These are phyloP conservation scores for Neosilurus mollespiculum DNA, from an alignment of 2,797 vertebrate genomes.

Conservation along the genomic window DNA sequence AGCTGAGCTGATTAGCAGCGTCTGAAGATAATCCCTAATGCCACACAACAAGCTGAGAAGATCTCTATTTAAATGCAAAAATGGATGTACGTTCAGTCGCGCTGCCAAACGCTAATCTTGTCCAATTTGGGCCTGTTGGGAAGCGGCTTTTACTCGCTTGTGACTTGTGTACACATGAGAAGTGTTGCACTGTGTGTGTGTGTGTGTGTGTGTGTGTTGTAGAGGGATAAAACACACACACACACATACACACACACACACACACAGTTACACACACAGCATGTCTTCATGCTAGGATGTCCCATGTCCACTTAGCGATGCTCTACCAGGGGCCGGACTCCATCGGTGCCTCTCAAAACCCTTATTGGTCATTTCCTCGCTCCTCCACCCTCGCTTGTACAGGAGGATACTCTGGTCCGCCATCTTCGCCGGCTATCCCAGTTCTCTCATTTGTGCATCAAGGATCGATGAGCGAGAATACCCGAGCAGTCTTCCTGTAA, in stretches of 20 bases:
- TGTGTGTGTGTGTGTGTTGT: not conserved
- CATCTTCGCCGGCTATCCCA: too few relatives aligned
- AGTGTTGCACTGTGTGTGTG: conserved; percentile 7
- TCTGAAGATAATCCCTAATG: conserved; percentile 42
- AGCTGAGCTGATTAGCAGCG: conserved; percentile 41
- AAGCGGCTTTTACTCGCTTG: conserved; percentile 22
- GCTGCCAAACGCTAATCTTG: conserved; percentile 33
- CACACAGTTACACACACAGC: not conserved
- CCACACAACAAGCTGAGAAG: conserved; percentile 24
- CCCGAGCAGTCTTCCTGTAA: too few relatives aligned
- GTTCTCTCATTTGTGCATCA: too few relatives aligned
- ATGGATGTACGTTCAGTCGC: not conserved
- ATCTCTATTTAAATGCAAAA: conserved; percentile 41
- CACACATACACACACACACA: not conserved
- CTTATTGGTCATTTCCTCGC: too few relatives aligned
- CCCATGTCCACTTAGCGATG: too few relatives aligned
- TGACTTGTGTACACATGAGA: conserved; percentile 20
- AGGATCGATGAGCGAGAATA: too few relatives aligned
- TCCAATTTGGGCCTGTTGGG: conserved; percentile 33
- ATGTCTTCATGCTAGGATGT: not conserved
- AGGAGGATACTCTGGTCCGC: too few relatives aligned
- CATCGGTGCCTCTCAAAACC: too few relatives aligned
- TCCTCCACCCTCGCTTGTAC: too few relatives aligned
- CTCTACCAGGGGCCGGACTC: too few relatives aligned
- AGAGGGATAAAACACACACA: conserved; percentile 13